phyloP scores from a whole-genome alignment of 2,797 vertebrate genomes.

The Syndactyla subalaris region DNA sequence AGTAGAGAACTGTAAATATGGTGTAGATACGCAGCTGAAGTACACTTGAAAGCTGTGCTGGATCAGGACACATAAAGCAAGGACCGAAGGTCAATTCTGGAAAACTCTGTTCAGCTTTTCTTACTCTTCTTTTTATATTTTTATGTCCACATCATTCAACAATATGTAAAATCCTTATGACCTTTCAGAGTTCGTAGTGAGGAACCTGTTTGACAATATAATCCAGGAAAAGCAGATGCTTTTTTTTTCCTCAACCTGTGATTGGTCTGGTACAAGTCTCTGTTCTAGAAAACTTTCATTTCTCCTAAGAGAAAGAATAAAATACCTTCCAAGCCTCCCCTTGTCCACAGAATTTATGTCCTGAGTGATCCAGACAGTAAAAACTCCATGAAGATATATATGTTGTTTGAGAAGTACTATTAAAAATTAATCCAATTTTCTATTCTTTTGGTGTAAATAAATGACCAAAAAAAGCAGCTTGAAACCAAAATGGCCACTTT shows the following conservation, averaged over 20 bases:
- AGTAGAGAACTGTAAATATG: neutral
- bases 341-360: conserved; percentile 17
- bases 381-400: conserved; percentile 44
- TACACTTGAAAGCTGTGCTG: neutral
- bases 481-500: conserved; percentile 60
- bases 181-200: neutral
- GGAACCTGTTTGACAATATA: neutral
- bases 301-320: neutral
- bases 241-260: neutral
- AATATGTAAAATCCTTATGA: accelerated
- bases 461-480: neutral
- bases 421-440: conserved; percentile 69
- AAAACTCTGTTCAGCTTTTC: neutral
- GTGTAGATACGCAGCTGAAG: accelerated
- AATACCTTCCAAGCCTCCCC: neutral
- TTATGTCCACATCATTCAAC: neutral
- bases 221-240: neutral
- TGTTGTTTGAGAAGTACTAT: conserved; percentile 51
- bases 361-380: neutral
- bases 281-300: neutral
- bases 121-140: neutral
- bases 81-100: neutral
- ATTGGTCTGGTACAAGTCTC: neutral
- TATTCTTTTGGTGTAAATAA: conserved; percentile 54
- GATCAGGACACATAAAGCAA: neutral